These are phyloP conservation scores for Drosophila malerkotliana DNA, from an alignment of 1,140 invertebrate species.

Conservation along the genomic window DNA sequence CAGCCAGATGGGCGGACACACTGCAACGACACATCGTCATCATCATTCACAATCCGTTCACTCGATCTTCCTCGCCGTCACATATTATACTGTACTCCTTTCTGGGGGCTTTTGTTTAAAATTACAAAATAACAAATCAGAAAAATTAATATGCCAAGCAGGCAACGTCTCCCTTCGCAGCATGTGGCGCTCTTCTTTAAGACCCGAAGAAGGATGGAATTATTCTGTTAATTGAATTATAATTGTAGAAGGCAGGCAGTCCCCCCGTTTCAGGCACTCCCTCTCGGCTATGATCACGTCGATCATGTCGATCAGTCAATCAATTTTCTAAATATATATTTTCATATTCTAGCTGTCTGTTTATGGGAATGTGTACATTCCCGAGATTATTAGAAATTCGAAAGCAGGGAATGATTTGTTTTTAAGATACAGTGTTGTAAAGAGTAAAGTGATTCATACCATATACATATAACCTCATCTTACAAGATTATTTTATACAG, in stretches of 20 bases:
- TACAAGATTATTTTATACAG: no score
- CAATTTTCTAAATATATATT: conserved; percentile 56
- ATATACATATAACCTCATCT: no score
- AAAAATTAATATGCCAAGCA: conserved; percentile 66
- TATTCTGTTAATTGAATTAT: conserved; percentile 79
- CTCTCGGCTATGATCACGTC: conserved; percentile 53
- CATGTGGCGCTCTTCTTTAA: conserved; percentile 51
- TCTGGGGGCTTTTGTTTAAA: conserved; percentile 28
- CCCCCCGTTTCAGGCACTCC: conserved; percentile 14
- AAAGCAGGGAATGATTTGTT: conserved; percentile 27
- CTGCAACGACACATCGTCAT: conserved; percentile 43
- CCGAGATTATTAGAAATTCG: conserved; percentile 50
- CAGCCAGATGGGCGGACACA: conserved; percentile 29
- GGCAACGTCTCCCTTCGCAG: conserved; percentile 44
- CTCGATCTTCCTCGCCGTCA: conserved; percentile 6
- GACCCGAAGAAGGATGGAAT: conserved; percentile 25
- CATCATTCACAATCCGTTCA: conserved; percentile 30
- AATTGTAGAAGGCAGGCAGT: conserved; percentile 47
- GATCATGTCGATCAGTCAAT: conserved; percentile 77
- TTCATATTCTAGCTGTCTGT: conserved; percentile 52
- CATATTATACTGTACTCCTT: not conserved
- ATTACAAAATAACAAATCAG: conserved; percentile 69
- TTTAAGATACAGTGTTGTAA: not conserved
- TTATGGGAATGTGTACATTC: conserved; percentile 6
- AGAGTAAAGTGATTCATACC: no score